Percentiles rank a stretch among this genome's conserved stretches.
These are phyloP conservation scores for Noctua fimbriata DNA, from an alignment of 2,888 invertebrate species.

Conservation along the genomic window DNA sequence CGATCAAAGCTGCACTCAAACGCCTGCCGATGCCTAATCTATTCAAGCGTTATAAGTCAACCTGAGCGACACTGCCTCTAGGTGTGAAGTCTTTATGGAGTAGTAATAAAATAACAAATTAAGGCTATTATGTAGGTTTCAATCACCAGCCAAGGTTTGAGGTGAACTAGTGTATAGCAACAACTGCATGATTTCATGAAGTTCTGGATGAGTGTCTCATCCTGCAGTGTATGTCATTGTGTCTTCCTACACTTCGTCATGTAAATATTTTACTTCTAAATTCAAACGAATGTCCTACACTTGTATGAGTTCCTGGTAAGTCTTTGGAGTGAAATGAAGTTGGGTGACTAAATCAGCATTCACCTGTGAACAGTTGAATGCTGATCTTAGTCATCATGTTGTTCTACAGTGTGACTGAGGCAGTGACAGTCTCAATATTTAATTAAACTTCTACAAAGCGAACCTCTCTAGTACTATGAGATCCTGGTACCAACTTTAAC, in stretches of 20 bases:
- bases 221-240: neutral
- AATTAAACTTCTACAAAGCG: conserved; percentile 17
- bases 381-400: too few relatives aligned
- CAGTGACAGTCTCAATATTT: conserved; percentile 14
- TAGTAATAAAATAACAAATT: neutral
- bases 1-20: conserved; percentile 11
- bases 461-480: conserved; percentile 11
- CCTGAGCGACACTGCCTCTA: neutral
- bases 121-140: neutral
- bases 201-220: neutral
- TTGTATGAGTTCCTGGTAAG: conserved; percentile 12
- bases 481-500: conserved; percentile 15
- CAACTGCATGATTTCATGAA: neutral
- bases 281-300: neutral
- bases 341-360: neutral
- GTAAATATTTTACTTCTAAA: too few relatives aligned
- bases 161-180: neutral
- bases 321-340: neutral
- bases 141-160: neutral
- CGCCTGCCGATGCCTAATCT: neutral
- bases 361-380: neutral
- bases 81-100: neutral
- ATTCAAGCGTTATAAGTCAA: conserved; percentile 11
- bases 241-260: neutral
- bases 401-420: neutral